Base-by-base conservation (phyloP, 2,113 vertebrate species). In the Pelecanus crispus region DNA sequence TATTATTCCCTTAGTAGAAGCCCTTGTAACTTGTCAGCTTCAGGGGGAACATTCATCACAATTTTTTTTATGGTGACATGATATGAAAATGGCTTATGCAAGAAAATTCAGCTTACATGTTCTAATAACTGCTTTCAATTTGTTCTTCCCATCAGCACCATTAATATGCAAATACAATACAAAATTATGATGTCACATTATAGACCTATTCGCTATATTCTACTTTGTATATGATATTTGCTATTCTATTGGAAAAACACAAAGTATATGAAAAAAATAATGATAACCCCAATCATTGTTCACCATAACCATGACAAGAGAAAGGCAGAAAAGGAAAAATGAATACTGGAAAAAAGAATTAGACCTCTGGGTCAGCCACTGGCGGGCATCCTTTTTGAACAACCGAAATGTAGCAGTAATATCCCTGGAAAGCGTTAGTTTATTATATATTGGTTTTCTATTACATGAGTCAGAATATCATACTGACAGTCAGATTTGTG, bases 1-100 rank as follows among this genome's bases (percentile, higher is more conserved):
- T 92, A 93, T 96, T 96, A 97, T 96, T 97, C 93, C 95, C 97
- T 80, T 73, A 88, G 87, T 96, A 88, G 47, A 95, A 93, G 92
- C 74, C 87, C 95, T 98, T 98, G 73, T 97, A 96, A 97, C 90
- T 96, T 96, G 88, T 86, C 91, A 79, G 95, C 97, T 97, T 96
- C 68, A 80, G 88, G 91, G 84, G 74, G 56, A 91, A 81, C 90
- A 94, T 89, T 95, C 87, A 85, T 97, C 96, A 97, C 70, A 34
- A 20, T 95, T 95, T 94, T 79, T 96, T 53, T 70, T 66, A 91
- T 90, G 79, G 90, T 63, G 75, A 94, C 78, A 96, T 81, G 95
- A 95, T 96, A 86, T 72, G 66, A 95, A 81, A 94, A 92, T 92
- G 91, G 68, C 65, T 97, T 97, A 79, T 81, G 78, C 53, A 89